Evolutionary conservation across 2,797 vertebrate genomes (phyloP), one percentile per base, ranked within the genome.

Genomic region (Notoglanidium macrostoma): DNA sequence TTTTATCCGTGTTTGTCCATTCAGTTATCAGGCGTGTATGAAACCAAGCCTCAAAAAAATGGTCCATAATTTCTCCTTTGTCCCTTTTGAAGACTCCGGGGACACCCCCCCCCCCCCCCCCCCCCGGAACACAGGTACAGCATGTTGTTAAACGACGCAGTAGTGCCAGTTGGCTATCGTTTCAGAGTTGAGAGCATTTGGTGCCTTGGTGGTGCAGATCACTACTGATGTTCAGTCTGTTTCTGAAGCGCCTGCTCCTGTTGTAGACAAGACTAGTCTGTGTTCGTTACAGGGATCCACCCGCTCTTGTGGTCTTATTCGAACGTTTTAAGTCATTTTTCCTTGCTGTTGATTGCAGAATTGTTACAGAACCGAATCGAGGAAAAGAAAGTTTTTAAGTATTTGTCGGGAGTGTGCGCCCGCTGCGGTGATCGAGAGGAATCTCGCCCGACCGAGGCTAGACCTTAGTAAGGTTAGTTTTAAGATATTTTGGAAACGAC

Each of bases 201-300:
- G 94, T 95, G 95, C 94, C 94, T 92, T 89, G 87, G 86, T 89
- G 89, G 93, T 93, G 93, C 91, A 91, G 90, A 92, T 92, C 92
- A 84, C 90, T 92, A 90, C 92, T 83, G 88, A 89, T 65, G 72
- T 44, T 44, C 87, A 82, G 92, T 93, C 89, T 87, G 85, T 90
- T 87, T 46, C 78, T 61, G 78, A 63, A 81, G 57, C 35, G 3
- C 35, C 55, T 61, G 78, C 77, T 15, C 23, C 21, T n/a, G 35
- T 70, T 65, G 10, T 32, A 65, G 32, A 29, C 63, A 72, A 8
- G 7, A 17, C 7, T 26, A 46, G 5, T 23, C 21, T 73, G 57
- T 83, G 55, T 73, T 61, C 21, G 17, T 85, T 65, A 55, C 77
- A 29, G 74, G 57, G 83, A 82, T 72, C 78, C 86, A 57, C 40